Conservation (phyloP, 2,888 invertebrate genomes). For the Endotricha flammealis region DNA sequence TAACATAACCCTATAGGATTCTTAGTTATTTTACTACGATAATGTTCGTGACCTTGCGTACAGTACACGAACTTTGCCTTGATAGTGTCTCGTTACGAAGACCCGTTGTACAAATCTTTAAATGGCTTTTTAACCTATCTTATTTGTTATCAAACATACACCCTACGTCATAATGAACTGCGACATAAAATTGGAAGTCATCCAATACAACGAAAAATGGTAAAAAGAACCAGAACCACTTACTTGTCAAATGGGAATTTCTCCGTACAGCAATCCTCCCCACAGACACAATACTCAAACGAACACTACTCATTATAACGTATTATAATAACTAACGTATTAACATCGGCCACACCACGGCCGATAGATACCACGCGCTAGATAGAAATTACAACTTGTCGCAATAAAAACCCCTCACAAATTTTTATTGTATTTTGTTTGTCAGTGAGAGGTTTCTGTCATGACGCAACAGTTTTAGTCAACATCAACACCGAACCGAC, state of each 20-base stretch:
- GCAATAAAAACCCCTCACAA: constrained; percentile 50
- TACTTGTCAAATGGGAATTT: constrained; percentile 66
- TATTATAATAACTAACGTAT: constrained; percentile 45
- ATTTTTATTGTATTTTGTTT: constrained; percentile 76
- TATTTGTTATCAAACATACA: constrained; percentile 66
- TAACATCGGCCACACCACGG: constrained; percentile 59
- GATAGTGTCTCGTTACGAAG: constrained; percentile 3
- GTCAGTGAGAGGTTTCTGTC: constrained; percentile 75
- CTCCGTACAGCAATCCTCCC: constrained; percentile 69
- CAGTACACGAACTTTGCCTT: constrained; percentile 14
- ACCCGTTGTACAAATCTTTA: constrained; percentile 8
- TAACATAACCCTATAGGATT: constrained; percentile 6
- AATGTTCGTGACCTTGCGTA: constrained; percentile 18
- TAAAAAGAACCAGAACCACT: constrained; percentile 41
- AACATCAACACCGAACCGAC: constrained; percentile 66
- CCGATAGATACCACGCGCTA: constrained; percentile 43
- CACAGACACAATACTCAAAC: constrained; percentile 69
- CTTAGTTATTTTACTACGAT: constrained; percentile 3
- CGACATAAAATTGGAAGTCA: constrained; percentile 50
- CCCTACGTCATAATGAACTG: constrained; percentile 32
- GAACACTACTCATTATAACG: constrained; percentile 70
- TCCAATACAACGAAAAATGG: constrained; percentile 48
- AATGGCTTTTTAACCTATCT: constrained; percentile 23
- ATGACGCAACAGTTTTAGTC: constrained; percentile 78
- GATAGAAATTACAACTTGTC: constrained; percentile 51